Base-by-base conservation (phyloP, 2,113 vertebrate genomes). In the Tachysurus fulvidraco region DNA sequence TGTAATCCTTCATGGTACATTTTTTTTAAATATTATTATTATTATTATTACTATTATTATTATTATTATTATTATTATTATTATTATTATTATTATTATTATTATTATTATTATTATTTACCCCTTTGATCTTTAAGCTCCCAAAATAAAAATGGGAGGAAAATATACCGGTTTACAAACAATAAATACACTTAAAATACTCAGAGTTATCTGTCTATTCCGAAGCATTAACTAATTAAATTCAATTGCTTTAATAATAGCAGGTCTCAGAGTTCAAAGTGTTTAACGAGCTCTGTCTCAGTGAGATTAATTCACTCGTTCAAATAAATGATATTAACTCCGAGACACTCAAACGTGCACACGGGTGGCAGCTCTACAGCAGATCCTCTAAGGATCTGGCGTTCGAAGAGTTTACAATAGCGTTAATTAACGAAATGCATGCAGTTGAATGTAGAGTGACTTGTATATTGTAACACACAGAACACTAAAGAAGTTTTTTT, bases 201-300 rank as follows among this genome's bases (percentile, higher is more conserved):
- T 19, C 52, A 8, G 54, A 28, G 6, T 19, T 23, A 8, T 80
- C 28, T 59, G 28, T 80, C 78, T 80, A 23, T 6, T 59, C 30
- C 6, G 21, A 80, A 21, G 41, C 71, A 62, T 76, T 36, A 52
- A 77, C 25, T 60, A 62, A 85, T 85, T 64, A 50, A 77, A 77
- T 77, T 85, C 5, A 59, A 23, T 77, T 10, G 59, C 25, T n/a
- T 73, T 85, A 77, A 77, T 52, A 85, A 85, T 84, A 84, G 69
- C 69, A 55, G 41, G 25, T 41, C 13, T 62, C n/a, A 30, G 55
- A 62, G 57, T 41, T 84, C 6, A 11, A 71, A 67, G 50, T 64
- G 57, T 64, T 57, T 52, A 85, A 77, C 17, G 73, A 85, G 83
- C 69, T 59, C 30, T 46, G 69, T 60, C 54, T 74, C 67, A 6